A percentile compares a stretch with the other conserved stretches of the same genome.
Evolutionary conservation across 2,113 vertebrate genomes (phyloP).

Genomic region (Cynoglossus semilaevis): DNA sequence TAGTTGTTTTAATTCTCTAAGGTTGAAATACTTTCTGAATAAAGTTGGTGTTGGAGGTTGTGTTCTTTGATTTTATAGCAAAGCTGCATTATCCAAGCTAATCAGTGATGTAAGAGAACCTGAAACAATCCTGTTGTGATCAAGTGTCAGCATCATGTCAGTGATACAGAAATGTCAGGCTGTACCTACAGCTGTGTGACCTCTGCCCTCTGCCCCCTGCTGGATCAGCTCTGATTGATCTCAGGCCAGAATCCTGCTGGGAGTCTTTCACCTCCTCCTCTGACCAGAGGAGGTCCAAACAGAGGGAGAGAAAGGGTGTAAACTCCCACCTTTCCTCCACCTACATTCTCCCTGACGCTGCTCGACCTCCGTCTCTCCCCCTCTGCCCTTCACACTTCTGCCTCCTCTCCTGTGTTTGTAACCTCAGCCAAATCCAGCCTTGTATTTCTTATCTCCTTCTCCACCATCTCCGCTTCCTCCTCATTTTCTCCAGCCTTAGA

Average conservation of each 20-base stretch:
- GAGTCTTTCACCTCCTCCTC: conserved; percentile 24
- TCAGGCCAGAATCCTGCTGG: conserved; percentile 34
- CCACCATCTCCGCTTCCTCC: conserved; percentile 5
- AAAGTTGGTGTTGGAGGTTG: too few relatives aligned
- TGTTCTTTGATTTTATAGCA: too few relatives aligned
- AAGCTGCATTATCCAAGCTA: too few relatives aligned
- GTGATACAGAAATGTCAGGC: conserved; percentile 3
- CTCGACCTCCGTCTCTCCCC: conserved; percentile 15
- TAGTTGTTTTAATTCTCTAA: too few relatives aligned
- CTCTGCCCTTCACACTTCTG: conserved; percentile 26
- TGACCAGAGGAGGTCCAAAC: conserved; percentile 17
- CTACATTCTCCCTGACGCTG: conserved; percentile 27
- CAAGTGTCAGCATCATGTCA: not conserved
- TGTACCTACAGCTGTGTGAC: not conserved
- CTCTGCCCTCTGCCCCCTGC: not conserved
- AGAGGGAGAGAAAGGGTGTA: not conserved
- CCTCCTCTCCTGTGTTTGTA: conserved; percentile 28
- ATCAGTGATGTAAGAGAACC: too few relatives aligned
- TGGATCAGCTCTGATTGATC: conserved; percentile 19
- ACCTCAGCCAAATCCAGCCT: not conserved
- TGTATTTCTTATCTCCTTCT: conserved; percentile 8
- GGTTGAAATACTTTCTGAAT: too few relatives aligned
- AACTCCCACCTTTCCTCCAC: conserved; percentile 13
- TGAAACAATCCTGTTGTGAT: too few relatives aligned
- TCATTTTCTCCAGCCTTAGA: conserved; percentile 23